Base-by-base conservation (phyloP, 1,140 invertebrate species). In the Euura saliciscinereae region DNA sequence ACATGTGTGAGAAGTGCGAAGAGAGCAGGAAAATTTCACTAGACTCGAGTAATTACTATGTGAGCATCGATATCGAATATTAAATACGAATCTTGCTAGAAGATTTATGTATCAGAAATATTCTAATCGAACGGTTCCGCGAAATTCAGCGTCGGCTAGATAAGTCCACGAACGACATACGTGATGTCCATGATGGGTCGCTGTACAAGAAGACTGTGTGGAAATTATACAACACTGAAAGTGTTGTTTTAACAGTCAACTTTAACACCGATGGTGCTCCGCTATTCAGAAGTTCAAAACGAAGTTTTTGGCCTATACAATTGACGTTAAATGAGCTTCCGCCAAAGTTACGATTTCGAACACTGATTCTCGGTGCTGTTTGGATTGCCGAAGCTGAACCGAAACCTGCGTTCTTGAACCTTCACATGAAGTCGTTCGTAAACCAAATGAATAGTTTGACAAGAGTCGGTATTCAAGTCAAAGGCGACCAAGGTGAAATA, bases 221-320 rank as follows among this genome's bases (percentile, higher is more conserved):
- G 28, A 28, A n/a, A 59, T 10, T 69, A 59, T 72, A 67, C 44
- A 45, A 46, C 43, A 44, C 67, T 42, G 3, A 68, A 43, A 4
- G 43, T 10, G 11, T 64, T 3, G 74, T 69, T 45, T 44, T 73
- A n/a, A 76, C 67, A 43, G 70, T 71, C 45, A 72, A 72, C 59
- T 69, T 72, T 1, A 28, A 28, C 1, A 28, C 28, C 28, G 28
- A 28, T 28, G 28, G 28, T 28, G 28, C 28, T 28, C 75, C 75
- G 2, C 67, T 74, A 46, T 77, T 75, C 68, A 71, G 75, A 28
- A 75, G 72, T 59, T 72, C 65, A n/a, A 68, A 68, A 8, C 66
- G 73, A 44, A 66, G 71, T 65, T 75, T 77, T 70, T 77, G 76
- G 76, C 74, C 72, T 44, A 46, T 73, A 11, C 76, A 77, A 70